phyloP scores from a whole-genome alignment of 2,113 vertebrate genomes.

The Oxygymnocypris stewartii region DNA sequence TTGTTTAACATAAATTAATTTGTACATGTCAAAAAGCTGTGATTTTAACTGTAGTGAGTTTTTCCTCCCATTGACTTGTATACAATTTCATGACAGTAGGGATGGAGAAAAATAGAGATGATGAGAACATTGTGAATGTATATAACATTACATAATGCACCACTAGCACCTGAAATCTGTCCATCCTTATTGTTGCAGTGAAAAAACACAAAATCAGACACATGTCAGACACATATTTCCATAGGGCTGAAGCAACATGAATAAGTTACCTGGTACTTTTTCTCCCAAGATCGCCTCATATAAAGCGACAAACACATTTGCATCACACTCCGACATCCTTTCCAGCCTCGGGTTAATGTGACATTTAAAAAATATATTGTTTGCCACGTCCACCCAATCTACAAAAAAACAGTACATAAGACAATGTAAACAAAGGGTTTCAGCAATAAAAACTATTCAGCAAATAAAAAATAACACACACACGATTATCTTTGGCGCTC shows the following conservation, averaged over 20 bases:
- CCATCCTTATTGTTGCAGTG: background rate
- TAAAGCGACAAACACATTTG: slow-evolving; percentile 83
- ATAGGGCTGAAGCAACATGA: background rate
- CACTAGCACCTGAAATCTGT: background rate
- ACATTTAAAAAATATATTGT: slow-evolving; percentile 87
- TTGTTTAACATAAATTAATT: too few relatives aligned
- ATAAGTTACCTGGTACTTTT: slow-evolving; percentile 87
- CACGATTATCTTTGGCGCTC: background rate
- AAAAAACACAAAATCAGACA: background rate
- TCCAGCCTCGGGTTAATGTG: slow-evolving; percentile 77
- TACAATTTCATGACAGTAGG: too few relatives aligned
- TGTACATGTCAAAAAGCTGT: too few relatives aligned
- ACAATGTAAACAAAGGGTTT: slow-evolving; percentile 2
- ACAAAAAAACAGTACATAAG: slow-evolving; percentile 15
- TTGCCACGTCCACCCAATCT: slow-evolving; percentile 91
- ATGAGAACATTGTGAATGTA: too few relatives aligned
- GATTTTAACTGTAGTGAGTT: too few relatives aligned
- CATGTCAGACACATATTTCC: background rate
- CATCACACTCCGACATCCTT: slow-evolving; percentile 84
- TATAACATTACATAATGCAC: background rate
- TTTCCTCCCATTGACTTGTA: too few relatives aligned
- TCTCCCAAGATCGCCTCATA: slow-evolving; percentile 91
- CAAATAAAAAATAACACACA: background rate
- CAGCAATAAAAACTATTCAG: background rate
- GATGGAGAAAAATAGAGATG: too few relatives aligned